Conservation (phyloP, 1,140 invertebrate species). For the Psix sp. region DNA sequence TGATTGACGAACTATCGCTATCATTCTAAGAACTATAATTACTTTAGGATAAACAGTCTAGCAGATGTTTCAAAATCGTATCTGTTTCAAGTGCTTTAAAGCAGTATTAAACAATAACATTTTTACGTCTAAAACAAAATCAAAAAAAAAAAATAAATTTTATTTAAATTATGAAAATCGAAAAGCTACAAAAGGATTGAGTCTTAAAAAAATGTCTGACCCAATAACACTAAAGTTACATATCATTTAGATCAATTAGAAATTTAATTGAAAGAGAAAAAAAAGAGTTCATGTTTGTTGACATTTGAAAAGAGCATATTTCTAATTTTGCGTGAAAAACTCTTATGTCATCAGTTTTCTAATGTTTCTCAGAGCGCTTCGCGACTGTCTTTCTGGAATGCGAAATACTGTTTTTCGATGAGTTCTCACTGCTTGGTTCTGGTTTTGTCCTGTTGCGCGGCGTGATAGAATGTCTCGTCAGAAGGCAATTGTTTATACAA, state of each 20-base stretch:
- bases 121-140: background rate
- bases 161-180: no score
- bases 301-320: no score
- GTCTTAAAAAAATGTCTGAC: no score
- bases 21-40: conserved; percentile 7
- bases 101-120: background rate
- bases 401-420: conserved; percentile 22
- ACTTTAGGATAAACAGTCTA: conserved; percentile 27
- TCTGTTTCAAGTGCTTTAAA: conserved; percentile 2
- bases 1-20: background rate
- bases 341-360: background rate
- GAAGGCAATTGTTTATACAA: conserved; percentile 13
- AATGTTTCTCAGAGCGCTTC: background rate
- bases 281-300: no score
- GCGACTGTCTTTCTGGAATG: conserved; percentile 8
- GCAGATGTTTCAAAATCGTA: conserved; percentile 11
- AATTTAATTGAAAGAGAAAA: no score
- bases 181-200: no score
- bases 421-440: conserved; percentile 45
- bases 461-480: conserved; percentile 15
- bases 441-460: conserved; percentile 27
- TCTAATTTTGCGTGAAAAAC: background rate
- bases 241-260: no score
- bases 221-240: no score
- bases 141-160: background rate